Percentiles rank a stretch among this genome's conserved stretches.
Evolutionary conservation across 1,140 invertebrate species (phyloP).

Genomic region (Drosophila repleta): DNA sequence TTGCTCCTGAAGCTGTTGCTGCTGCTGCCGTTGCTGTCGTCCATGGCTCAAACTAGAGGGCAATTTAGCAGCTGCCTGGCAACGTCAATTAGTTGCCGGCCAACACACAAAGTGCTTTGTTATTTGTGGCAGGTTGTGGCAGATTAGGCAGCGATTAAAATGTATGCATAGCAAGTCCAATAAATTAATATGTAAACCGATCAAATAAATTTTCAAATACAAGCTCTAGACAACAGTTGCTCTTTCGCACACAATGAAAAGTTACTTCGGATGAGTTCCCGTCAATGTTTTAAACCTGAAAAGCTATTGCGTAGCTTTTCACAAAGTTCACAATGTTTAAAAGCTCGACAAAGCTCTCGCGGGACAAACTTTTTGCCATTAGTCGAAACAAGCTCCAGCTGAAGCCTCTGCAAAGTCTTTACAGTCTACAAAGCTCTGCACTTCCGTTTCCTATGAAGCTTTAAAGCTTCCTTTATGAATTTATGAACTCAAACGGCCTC

Average conservation of each 20-base stretch:
- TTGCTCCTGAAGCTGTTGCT: too few relatives aligned
- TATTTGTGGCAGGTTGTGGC: slow-evolving; percentile 23
- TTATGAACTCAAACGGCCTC: too few relatives aligned
- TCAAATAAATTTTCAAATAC: background rate
- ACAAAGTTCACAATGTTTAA: background rate
- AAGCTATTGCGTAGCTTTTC: background rate
- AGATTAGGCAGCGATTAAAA: slow-evolving; percentile 16
- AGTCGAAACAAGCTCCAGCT: too few relatives aligned
- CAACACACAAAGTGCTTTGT: slow-evolving; percentile 47
- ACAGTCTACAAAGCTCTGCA: background rate
- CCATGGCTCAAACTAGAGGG: slow-evolving; percentile 10
- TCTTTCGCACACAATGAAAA: background rate
- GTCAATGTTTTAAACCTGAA: background rate
- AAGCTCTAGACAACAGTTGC: background rate
- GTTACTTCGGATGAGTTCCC: background rate
- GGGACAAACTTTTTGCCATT: too few relatives aligned
- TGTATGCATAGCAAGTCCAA: background rate
- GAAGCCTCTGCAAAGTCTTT: slow-evolving; percentile 1
- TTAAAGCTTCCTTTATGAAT: slow-evolving; percentile 1
- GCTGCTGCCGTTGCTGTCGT: background rate
- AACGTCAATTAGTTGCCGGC: slow-evolving; percentile 59
- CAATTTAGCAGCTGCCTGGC: slow-evolving; percentile 18
- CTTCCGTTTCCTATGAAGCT: background rate
- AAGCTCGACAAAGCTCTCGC: background rate
- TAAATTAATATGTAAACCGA: background rate